Evolutionary conservation across 2,888 invertebrate species (phyloP), one percentile per base, ranked within the genome.

Genomic region (Chironomus tentans): DNA sequence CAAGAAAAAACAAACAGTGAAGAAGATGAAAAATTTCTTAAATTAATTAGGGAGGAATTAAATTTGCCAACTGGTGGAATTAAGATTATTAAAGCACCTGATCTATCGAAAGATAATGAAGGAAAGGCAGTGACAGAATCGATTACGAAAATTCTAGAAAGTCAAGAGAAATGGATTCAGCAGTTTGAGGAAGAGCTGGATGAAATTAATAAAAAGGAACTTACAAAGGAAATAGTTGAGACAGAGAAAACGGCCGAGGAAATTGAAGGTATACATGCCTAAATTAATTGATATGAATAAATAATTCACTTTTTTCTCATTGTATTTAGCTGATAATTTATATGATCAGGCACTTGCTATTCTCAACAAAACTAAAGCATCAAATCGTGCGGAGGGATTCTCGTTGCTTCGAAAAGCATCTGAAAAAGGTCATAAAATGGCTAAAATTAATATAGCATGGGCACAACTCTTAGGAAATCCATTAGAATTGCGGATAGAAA

Each of bases 361-460:
- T 79, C 83, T 95, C 13, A 90, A 90, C 78, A 91, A 92, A 28
- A 91, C 92, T 0, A 74, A 74, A 74, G n/a, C 46, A 18, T 46
- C 68, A 13, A 68, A 65, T 48, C 85, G 87, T 70, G 88, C 91
- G 0, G 91, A 93, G 81, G 94, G 94, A 0, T 94, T 93, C 79
- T 86, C 90, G 50, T 85, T 94, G 74, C 86, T 98, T 47, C 87
- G 90, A 62, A 87, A 90, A 79, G 94, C 98, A 0, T 92, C 96
- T 0, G 89, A 90, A 65, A 85, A 90, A 76, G 95, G 95, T 61
- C 94, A 97, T 82, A 83, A 85, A 0, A 90, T 92, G 70, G 94
- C 98, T 0, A 88, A 90, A 82, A 92, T 95, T 77, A 87, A 92
- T 81, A 83, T 97, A 4, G 97, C 96, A 0, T 96, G 97, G 93